phyloP scores from a whole-genome alignment of 2,113 vertebrate species.

The Todiramphus saurophagus region DNA sequence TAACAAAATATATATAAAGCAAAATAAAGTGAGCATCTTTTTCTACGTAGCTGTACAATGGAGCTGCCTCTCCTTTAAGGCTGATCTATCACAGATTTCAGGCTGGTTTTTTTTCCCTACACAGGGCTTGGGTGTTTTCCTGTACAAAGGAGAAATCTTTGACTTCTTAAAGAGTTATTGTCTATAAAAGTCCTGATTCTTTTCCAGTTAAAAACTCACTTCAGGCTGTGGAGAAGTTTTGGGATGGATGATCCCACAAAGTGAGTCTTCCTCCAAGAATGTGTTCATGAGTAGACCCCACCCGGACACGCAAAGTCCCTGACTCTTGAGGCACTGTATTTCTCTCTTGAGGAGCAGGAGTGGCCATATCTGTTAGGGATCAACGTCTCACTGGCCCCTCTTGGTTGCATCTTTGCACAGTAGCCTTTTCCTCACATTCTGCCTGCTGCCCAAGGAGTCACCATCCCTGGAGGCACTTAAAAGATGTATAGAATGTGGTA shows the following conservation, averaged over 20 bases:
- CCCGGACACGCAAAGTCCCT: not conserved
- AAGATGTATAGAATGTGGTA: not conserved
- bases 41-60: not conserved
- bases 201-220: not conserved
- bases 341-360: not conserved
- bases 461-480: not conserved
- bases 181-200: not conserved
- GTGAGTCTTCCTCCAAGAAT: not conserved
- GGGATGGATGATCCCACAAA: not conserved
- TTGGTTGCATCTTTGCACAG: not conserved
- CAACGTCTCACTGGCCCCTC: not conserved
- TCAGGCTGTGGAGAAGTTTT: not conserved
- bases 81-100: not conserved
- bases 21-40: not conserved
- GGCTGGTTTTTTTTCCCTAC: not conserved
- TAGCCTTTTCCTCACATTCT: not conserved
- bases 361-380: not conserved
- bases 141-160: not conserved
- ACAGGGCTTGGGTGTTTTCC: not conserved
- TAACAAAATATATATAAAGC: conserved; percentile 1
- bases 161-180: not conserved
- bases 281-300: not conserved
- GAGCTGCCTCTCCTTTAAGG: not conserved
- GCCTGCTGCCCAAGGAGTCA: not conserved
- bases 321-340: not conserved